Percentiles rank a stretch among this genome's conserved stretches.
phyloP scores from a whole-genome alignment of 2,888 invertebrate species.

The Drosophila trichaetosa region DNA sequence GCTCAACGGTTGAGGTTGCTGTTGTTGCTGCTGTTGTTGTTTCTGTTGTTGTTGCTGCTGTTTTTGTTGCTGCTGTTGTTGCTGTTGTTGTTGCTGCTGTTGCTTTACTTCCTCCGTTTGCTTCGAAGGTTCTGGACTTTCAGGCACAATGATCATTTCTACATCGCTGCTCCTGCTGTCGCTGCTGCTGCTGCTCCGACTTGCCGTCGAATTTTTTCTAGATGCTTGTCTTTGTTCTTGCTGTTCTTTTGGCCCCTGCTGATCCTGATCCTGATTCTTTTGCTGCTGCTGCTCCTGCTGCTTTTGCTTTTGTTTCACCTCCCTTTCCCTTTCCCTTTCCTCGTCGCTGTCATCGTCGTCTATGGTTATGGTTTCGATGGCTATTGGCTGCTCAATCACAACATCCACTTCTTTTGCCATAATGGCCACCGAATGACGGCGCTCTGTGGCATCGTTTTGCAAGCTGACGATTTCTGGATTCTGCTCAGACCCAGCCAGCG shows the following conservation, averaged over 20 bases:
- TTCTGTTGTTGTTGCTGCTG: not conserved
- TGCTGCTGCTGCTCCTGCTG: conserved; percentile 6
- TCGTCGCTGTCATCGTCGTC: conserved; percentile 66
- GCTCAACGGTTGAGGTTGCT: not conserved
- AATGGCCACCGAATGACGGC: conserved; percentile 67
- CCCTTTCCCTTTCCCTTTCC: conserved; percentile 24
- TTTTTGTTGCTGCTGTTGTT: not conserved
- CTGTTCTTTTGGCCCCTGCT: not conserved
- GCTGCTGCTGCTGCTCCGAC: conserved; percentile 50
- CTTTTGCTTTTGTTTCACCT: conserved; percentile 2
- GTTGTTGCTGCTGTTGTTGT: not conserved
- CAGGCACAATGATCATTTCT: conserved; percentile 46
- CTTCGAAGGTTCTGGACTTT: not conserved
- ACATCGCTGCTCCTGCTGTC: conserved; percentile 60
- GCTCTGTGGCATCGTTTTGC: conserved; percentile 31
- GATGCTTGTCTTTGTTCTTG: conserved; percentile 13
- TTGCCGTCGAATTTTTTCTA: conserved; percentile 48
- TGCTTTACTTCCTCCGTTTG: not conserved
- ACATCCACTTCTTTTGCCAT: conserved; percentile 73
- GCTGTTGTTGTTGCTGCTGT: not conserved
- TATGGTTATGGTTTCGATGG: conserved; percentile 71
- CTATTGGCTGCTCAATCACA: conserved; percentile 42
- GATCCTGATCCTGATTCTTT: not conserved
- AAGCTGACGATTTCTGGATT: not conserved
- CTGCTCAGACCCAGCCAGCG: conserved; percentile 40